phyloP scores from a whole-genome alignment of 2,113 vertebrate genomes.

The Micronisus gabar region DNA sequence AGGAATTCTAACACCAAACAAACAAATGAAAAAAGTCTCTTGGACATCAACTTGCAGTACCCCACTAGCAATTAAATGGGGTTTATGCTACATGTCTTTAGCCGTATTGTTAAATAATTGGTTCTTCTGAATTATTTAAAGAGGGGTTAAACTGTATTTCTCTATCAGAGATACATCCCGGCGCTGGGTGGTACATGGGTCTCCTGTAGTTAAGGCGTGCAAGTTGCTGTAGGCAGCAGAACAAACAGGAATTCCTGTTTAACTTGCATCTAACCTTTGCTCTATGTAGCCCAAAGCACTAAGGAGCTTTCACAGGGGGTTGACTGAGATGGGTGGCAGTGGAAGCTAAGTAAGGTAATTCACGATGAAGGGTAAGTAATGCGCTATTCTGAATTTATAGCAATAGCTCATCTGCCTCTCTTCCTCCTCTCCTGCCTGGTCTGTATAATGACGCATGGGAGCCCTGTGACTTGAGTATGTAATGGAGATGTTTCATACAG shows the following conservation, averaged over 20 bases:
- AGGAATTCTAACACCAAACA: background rate
- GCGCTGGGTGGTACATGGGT: background rate
- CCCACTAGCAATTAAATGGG: background rate
- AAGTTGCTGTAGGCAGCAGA: background rate
- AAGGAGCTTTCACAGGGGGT: background rate
- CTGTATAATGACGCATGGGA: background rate
- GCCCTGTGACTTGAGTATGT: background rate
- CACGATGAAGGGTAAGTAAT: background rate
- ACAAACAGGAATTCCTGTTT: background rate
- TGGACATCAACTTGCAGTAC: background rate
- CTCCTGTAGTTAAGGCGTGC: background rate
- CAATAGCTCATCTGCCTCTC: background rate
- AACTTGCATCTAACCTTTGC: background rate
- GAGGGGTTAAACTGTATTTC: background rate
- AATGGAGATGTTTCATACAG: background rate
- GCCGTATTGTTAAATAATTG: background rate
- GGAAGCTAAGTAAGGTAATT: background rate
- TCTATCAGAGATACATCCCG: rapidly evolving
- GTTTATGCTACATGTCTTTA: background rate
- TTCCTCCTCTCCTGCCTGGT: background rate
- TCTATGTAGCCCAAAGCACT: background rate
- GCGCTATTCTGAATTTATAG: background rate
- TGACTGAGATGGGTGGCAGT: background rate
- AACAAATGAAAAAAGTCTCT: background rate
- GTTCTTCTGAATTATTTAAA: background rate